Evolutionary conservation across 2,797 vertebrate genomes (phyloP).

Genomic region (Orientallactaga sibirica): DNA sequence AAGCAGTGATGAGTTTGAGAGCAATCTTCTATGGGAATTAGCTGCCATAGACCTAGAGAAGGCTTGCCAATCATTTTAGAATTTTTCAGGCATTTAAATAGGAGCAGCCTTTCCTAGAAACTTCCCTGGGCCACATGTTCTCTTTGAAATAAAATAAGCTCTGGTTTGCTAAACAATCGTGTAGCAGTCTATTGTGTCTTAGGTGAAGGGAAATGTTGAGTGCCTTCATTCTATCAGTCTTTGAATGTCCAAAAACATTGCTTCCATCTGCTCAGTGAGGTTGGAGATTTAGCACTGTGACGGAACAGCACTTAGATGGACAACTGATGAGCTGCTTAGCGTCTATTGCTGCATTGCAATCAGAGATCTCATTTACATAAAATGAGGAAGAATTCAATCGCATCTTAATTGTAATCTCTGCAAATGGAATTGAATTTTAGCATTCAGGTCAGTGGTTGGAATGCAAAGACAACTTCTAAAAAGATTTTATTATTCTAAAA

Average conservation of each 20-base stretch:
- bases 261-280: constrained; percentile 27
- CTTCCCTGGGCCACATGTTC: not conserved
- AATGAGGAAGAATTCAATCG: constrained; percentile 80
- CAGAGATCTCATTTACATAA: constrained; percentile 81
- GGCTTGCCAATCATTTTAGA: not conserved
- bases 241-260: constrained; percentile 68
- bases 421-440: constrained; percentile 80
- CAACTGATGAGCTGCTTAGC: constrained; percentile 68
- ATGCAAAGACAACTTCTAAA: constrained; percentile 72
- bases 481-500: constrained; percentile 55
- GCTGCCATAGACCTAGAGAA: not conserved
- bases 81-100: not conserved
- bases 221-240: constrained; percentile 30
- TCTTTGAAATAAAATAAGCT: constrained; percentile 54
- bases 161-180: not conserved
- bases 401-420: constrained; percentile 74
- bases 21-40: not conserved
- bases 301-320: constrained; percentile 46
- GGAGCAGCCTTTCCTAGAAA: not conserved
- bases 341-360: constrained; percentile 68
- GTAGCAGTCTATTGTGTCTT: constrained; percentile 25
- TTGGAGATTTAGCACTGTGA: constrained; percentile 30
- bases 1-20: too few species aligned
- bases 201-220: constrained; percentile 35
- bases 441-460: constrained; percentile 57